Evolutionary conservation across 2,888 invertebrate species (phyloP), one percentile per base, ranked within the genome.

Genomic region (Pollenia angustigena): DNA sequence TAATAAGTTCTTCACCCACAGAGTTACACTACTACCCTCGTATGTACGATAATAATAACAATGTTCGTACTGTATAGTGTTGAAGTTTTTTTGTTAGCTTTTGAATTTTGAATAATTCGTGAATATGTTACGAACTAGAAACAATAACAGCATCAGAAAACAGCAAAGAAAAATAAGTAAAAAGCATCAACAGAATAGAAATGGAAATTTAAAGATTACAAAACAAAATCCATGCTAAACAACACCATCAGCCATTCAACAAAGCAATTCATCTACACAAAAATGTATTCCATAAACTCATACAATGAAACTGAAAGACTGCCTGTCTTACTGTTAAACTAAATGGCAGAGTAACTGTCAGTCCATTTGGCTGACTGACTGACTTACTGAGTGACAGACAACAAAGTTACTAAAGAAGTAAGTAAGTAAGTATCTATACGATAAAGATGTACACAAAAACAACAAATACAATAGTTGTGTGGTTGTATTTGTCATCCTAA

Each of bases 21-120:
- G 16, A 72, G n/a, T 32, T 16, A 12, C 32, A 3, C 11, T 12
- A 23, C 50, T 42, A 1, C 14, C 64, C 23, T 23, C 75, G 4
- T 62, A 14, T 23, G 8, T 54, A 52, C 4, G 42, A 14, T 66
- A 10, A 69, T 69, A 32, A 54, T 82, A 74, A 78, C 66, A 40
- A 66, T 78, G 83, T 44, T 72, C 18, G 66, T 68, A 10, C 44
- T 58, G 14, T 32, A 32, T 60, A 60, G 68, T 68, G 79, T 52
- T 60, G 12, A 56, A 60, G 44, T 16, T 32, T 32, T 52, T 79
- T 84, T 52, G 50, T 79, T 74, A 71, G 58, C 74, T 84, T 64
- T 72, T 79, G 60, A 84, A 79, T 84, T 79, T 79, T 79, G 74
- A 84, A 84, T 84, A 79, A 79, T 79, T 84, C 52, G 32, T 84